Conservation (phyloP, 2,888 invertebrate genomes). For the Hemaris fuciformis region DNA sequence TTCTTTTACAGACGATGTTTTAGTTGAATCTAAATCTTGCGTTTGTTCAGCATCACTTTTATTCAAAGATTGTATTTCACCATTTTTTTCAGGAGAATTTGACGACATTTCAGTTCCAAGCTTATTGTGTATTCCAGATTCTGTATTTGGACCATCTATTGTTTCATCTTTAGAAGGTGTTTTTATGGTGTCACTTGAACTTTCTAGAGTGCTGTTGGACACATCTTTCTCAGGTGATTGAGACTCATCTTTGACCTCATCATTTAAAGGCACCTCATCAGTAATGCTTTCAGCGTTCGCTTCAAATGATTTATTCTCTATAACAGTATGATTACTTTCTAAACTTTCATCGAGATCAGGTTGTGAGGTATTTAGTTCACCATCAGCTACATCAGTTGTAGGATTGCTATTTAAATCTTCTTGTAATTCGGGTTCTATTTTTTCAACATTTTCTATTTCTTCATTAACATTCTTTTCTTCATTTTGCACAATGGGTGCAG, state of each 20-base stretch:
- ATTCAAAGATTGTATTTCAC: not conserved
- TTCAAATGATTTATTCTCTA: slow-evolving; percentile 62
- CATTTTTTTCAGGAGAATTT: not conserved
- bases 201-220: slow-evolving; percentile 41
- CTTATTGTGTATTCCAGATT: slow-evolving; percentile 38
- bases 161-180: slow-evolving; percentile 49
- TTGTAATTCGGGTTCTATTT: not conserved
- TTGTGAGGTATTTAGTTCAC: slow-evolving; percentile 45
- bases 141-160: slow-evolving; percentile 50
- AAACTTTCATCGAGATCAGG: slow-evolving; percentile 64
- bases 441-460: not conserved
- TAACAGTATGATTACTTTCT: slow-evolving; percentile 64
- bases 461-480: not conserved
- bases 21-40: not conserved
- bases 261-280: slow-evolving; percentile 30
- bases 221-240: slow-evolving; percentile 33
- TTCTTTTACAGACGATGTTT: slow-evolving; percentile 13
- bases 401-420: not conserved
- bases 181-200: slow-evolving; percentile 42
- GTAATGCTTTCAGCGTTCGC: slow-evolving; percentile 35
- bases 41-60: not conserved
- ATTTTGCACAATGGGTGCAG: not conserved
- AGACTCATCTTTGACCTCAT: slow-evolving; percentile 26
- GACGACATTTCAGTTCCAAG: slow-evolving; percentile 11
- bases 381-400: not conserved